Evolutionary conservation across 2,113 vertebrate species (phyloP), one percentile per base, ranked within the genome.

Genomic region (Nestor notabilis): DNA sequence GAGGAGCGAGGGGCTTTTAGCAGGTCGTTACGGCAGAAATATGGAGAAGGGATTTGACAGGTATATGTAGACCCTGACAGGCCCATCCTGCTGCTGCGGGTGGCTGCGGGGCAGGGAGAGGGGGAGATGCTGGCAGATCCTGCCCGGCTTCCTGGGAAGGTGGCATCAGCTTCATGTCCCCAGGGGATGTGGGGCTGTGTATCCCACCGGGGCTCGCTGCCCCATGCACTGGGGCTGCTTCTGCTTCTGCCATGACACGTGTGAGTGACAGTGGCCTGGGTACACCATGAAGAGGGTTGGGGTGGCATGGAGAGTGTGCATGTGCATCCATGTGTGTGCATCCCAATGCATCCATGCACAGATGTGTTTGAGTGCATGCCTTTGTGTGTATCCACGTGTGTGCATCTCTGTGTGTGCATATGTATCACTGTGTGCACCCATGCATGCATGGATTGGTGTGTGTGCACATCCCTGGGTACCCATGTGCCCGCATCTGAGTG

Each of bases 1-100:
- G 88, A 96, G 96, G 87, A 93, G 37, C 6, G 1, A 82, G 77
- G 80, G 84, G 94, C 96, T 97, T 95, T 97, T 97, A 97, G 96
- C 97, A 97, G 97, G 83, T 97, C 97, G 56, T 97, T 97, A 97
- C 5, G 0, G 90, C 74, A 94, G 94, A 81, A 95, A 95, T 88
- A 81, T 78, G 94, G 93, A 60, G 86, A 64, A 94, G 88, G 70
- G 43, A 91, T 94, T 87, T 96, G 97, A 93, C 90, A 95, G 95
- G 96, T 94, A 83, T 68, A 65, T 93, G 91, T 75, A 88, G 94
- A 89, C 66, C 20, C 33, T 37, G 78, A 93, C 78, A 53, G 82
- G 6, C 56, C 70, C 55, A 53, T 93, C 82, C 84, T 46, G 80
- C 46, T 0, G 1, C 80, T 84, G 64, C 6, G 74, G 47, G 29